Base-by-base conservation (phyloP, 2,888 invertebrate genomes). In the Opisthograptis luteolata region DNA sequence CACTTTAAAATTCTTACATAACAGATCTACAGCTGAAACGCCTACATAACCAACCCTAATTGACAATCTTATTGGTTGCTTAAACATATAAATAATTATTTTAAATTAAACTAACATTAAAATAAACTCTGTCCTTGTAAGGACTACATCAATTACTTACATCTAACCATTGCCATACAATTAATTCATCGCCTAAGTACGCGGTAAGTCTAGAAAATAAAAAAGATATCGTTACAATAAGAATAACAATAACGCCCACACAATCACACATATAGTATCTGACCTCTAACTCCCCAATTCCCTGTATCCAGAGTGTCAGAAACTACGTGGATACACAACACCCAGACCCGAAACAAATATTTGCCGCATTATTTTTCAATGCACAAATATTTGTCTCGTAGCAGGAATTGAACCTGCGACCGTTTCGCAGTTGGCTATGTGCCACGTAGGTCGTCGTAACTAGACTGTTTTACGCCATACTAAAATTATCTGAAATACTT, bases 21-120 rank as follows among this genome's bases (percentile, higher is more conserved):
- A 60, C 68, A 64, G 63, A 60, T 58, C 60, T 62, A 49, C 48
- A 35, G 35, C 42, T 51, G 58, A 7, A 51, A 44, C n/a, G n/a
- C n/a, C 27, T 35, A 55, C 12, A 36, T 12, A 27, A 46, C 43
- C 39, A 51, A 36, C 40, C 40, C 45, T 54, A 56, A 52, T 52
- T 50, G 47, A 57, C 55, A 22, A 10, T 42, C 24, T n/a, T n/a
- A 25, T 13, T 20, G 42, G 15, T 19, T 42, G 30, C 5, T 40
- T 36, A 37, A 7, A 32, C 20, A 27, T 17, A 24, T 24, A 17
- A 4, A 24, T 2, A 2, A 41, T 27, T 27, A 12, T 0, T 32
- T 19, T 31, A n/a, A 8, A 24, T 14, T 20, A 22, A 7, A 28
- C 1, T 32, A 13, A 17, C 2, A n/a, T 35, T 17, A 36, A 35